Percentiles rank a stretch among this genome's conserved stretches.
These are phyloP conservation scores for Procambarus virginalis DNA, from an alignment of 1,140 invertebrate species.

Conservation along the genomic window DNA sequence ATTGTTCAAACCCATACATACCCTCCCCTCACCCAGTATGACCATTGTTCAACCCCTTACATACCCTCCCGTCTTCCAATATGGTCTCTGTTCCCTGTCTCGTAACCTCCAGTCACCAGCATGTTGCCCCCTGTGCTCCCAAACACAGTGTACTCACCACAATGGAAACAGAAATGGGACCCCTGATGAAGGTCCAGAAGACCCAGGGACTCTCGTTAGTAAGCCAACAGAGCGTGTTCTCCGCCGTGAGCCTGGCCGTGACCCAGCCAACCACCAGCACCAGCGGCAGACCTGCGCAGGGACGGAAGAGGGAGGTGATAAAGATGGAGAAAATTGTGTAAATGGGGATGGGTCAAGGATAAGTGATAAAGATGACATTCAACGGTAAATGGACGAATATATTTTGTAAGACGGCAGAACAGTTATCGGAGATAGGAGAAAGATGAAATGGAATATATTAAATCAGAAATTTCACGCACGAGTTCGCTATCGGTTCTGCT, in stretches of 20 bases:
- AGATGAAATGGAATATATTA: neutral
- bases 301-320: neutral
- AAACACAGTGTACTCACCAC: conserved; percentile 28
- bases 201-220: conserved; percentile 34
- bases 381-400: neutral
- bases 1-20: too few relatives aligned
- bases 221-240: conserved; percentile 49
- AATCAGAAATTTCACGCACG: too few relatives aligned
- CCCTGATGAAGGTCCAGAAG: conserved; percentile 57
- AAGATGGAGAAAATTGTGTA: neutral
- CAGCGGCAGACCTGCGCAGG: conserved; percentile 36
- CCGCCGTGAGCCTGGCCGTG: conserved; percentile 28
- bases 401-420: neutral
- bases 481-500: too few relatives aligned
- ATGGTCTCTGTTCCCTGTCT: too few relatives aligned
- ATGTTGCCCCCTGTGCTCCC: too few relatives aligned
- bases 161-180: conserved; percentile 47
- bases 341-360: too few relatives aligned
- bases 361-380: too few relatives aligned
- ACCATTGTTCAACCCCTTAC: too few relatives aligned
- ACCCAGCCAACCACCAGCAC: conserved; percentile 49
- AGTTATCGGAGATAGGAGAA: neutral
- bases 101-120: too few relatives aligned
- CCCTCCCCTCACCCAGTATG: too few relatives aligned
- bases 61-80: too few relatives aligned